Evolutionary conservation across 2,888 invertebrate genomes (phyloP).

Genomic region (Ashinkailepas kermadecensis): DNA sequence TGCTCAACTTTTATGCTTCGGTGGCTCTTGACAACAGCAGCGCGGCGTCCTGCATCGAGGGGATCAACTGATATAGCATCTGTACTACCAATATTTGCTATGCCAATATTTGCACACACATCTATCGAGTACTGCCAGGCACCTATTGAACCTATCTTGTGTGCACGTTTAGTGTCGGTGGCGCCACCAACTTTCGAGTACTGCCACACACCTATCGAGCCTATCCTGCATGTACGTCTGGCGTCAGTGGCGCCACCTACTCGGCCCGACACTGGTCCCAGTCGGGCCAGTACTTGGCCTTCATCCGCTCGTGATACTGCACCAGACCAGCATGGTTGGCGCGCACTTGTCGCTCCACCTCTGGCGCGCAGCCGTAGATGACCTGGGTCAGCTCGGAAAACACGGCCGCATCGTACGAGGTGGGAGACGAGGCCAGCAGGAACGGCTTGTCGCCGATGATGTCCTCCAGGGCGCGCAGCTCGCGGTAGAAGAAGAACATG

Average conservation of each 20-base stretch:
- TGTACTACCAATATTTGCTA: too few species aligned
- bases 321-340: conserved; percentile 38
- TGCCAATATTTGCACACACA: too few species aligned
- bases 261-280: conserved; percentile 36
- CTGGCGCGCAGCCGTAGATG: conserved; percentile 37
- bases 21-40: too few species aligned
- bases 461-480: conserved; percentile 2
- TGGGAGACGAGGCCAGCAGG: conserved; percentile 39
- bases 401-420: conserved; percentile 42
- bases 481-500: background rate
- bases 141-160: too few species aligned
- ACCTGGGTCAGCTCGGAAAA: conserved; percentile 43
- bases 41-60: too few species aligned
- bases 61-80: too few species aligned
- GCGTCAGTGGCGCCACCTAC: background rate
- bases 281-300: conserved; percentile 41
- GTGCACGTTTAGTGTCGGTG: too few species aligned
- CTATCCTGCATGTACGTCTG: too few species aligned
- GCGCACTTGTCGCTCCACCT: conserved; percentile 38
- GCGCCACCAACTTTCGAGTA: too few species aligned
- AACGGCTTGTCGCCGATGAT: conserved; percentile 33
- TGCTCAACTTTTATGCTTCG: too few species aligned
- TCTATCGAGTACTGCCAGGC: too few species aligned
- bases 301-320: conserved; percentile 40
- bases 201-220: too few species aligned